Conservation (phyloP, 2,888 invertebrate species). For the Pachycephus smyrnensis region DNA sequence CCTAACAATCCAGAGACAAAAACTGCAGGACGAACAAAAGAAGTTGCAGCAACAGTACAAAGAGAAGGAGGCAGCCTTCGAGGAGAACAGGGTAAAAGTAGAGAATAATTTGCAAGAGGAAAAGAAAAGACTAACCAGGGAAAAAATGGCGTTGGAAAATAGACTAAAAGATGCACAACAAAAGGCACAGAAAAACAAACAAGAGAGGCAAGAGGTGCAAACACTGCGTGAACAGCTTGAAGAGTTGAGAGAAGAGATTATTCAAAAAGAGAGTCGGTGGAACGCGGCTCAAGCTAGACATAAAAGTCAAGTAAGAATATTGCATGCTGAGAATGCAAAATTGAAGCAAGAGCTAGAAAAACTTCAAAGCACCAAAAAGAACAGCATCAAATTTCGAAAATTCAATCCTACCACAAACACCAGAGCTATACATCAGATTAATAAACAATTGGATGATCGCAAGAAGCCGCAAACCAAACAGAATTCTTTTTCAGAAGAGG, state of each 20-base stretch:
- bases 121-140: constrained; percentile 76
- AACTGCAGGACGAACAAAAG: constrained; percentile 68
- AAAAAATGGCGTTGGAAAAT: constrained; percentile 75
- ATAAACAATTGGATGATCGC: constrained; percentile 70
- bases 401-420: constrained; percentile 74
- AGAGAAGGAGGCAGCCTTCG: constrained; percentile 73
- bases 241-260: constrained; percentile 76
- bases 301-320: constrained; percentile 78
- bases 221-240: constrained; percentile 75
- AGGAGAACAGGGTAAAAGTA: constrained; percentile 73
- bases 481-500: constrained; percentile 40
- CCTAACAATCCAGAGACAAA: constrained; percentile 62
- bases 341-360: constrained; percentile 76
- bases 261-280: constrained; percentile 80
- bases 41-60: constrained; percentile 70
- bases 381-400: constrained; percentile 74
- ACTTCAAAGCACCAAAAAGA: constrained; percentile 70
- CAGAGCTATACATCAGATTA: constrained; percentile 82
- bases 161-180: constrained; percentile 74
- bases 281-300: constrained; percentile 79
- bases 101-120: constrained; percentile 78
- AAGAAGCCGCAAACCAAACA: constrained; percentile 34
- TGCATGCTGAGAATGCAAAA: constrained; percentile 78
- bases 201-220: constrained; percentile 78
- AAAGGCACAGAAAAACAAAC: constrained; percentile 75